Percentiles rank a stretch among this genome's conserved stretches.
Evolutionary conservation across 2,888 invertebrate species (phyloP).

Genomic region (Cephus spinipes): DNA sequence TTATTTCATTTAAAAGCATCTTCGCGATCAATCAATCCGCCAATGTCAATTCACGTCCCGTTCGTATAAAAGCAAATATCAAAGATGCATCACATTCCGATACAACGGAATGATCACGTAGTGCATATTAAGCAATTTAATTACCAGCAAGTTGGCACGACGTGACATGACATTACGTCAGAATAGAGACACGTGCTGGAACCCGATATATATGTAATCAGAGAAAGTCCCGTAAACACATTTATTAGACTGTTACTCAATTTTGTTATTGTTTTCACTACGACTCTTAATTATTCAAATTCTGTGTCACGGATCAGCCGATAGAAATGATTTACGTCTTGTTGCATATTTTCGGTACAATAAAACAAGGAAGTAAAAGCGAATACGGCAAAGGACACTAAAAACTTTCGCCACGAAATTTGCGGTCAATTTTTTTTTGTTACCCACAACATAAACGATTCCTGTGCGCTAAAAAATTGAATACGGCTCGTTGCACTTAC

Average conservation of each 20-base stretch:
- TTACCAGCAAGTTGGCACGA: not conserved
- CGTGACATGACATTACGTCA: not conserved
- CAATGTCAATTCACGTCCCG: not conserved
- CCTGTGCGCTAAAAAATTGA: not conserved
- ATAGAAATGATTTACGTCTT: not conserved
- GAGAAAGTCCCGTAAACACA: not conserved
- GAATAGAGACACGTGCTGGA: not conserved
- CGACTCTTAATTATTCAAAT: not conserved
- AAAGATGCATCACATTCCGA: not conserved
- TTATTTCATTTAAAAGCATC: not conserved
- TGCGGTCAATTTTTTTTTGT: not conserved
- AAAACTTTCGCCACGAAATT: not conserved
- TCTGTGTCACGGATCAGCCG: not conserved
- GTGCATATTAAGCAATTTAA: not conserved
- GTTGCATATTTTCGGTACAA: not conserved
- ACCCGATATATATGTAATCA: not conserved
- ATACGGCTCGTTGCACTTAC: not conserved
- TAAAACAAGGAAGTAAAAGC: not conserved
- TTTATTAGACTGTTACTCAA: not conserved
- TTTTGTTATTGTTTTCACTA: not conserved
- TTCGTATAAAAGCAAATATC: not conserved
- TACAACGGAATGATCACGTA: not conserved
- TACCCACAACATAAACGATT: not conserved
- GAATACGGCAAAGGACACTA: not conserved
- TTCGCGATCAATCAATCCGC: not conserved